Evolutionary conservation across 2,888 invertebrate genomes (phyloP).

Genomic region (Sepioteuthis lessoniana): DNA sequence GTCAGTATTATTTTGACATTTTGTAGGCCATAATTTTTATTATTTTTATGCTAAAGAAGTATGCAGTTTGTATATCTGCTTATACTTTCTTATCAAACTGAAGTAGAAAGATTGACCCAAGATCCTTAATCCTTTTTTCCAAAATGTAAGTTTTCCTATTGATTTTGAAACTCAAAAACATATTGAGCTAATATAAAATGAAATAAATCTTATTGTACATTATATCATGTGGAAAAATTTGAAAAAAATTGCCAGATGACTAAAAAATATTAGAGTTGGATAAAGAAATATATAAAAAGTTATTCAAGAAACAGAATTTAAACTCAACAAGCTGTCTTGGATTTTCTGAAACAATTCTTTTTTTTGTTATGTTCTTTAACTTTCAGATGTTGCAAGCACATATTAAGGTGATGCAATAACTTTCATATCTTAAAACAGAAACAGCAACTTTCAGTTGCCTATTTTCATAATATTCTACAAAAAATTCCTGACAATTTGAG

Average conservation of each 20-base stretch:
- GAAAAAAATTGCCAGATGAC: not conserved
- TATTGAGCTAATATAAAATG: no score
- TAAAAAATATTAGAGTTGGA: not conserved
- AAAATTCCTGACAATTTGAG: not conserved
- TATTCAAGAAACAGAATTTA: not conserved
- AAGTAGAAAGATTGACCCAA: conserved; percentile 33
- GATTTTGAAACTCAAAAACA: not conserved
- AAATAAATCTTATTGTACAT: conserved; percentile 14
- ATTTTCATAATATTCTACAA: not conserved
- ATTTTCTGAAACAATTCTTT: not conserved
- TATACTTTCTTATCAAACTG: not conserved
- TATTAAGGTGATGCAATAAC: not conserved
- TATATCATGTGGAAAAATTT: conserved; percentile 5
- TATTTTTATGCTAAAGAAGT: not conserved
- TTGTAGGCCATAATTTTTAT: conserved; percentile 9
- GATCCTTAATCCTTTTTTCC: conserved; percentile 3
- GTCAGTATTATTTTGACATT: conserved; percentile 33
- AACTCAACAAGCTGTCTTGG: conserved; percentile 33
- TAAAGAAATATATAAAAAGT: not conserved
- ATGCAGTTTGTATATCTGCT: not conserved
- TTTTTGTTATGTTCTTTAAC: not conserved
- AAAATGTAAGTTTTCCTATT: not conserved
- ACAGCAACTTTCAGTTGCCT: not conserved
- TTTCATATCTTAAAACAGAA: not conserved
- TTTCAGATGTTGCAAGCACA: not conserved